Evolutionary conservation across 2,888 invertebrate species (phyloP), one percentile per base, ranked within the genome.

Genomic region (Syrphus vitripennis): DNA sequence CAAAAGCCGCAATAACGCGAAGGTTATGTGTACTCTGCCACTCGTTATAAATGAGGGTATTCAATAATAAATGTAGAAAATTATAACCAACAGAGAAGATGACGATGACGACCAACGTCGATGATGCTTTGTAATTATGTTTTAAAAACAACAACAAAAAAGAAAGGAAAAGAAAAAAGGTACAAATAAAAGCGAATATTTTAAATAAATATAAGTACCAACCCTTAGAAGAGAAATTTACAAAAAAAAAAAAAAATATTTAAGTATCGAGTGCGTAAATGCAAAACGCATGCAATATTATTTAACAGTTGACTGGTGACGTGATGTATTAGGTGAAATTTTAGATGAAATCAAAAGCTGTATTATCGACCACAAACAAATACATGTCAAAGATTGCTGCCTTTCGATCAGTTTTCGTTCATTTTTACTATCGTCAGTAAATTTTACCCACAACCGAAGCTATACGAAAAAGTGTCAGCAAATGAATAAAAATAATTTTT

Each of bases 1-100:
- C 67, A 81, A 79, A 82, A 74, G 72, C 86, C 72, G 57, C 77
- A 74, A 86, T 57, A 81, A 72, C 67, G 69, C 55, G 26, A 86
- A 86, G 86, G 86, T 86, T 84, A 84, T 81, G 76, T 82, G 67
- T 42, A 45, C 67, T 45, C 59, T 69, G 53, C 31, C 65, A 45
- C 53, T 55, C 74, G 10, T 57, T 61, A 53, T 80, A 61, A 61
- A 55, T 34, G 53, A 34, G 69, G 45, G 81, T 81, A 76, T 63
- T 75, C 69, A 75, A 71, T 75, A 34, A 69, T 70, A 70, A 75
- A 76, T 61, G 69, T 75, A 24, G 50, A 26, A 29, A 50, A 48
- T 63, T 59, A 74, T 53, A 53, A 24, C 40, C 40, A 45, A 24
- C 53, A 37, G 19, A 37, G 19, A 57, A 59, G 31, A 72, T 53